A percentile compares a stretch with the other conserved stretches of the same genome.
Evolutionary conservation across 2,113 vertebrate species (phyloP).

Genomic region (Siniperca knerii): DNA sequence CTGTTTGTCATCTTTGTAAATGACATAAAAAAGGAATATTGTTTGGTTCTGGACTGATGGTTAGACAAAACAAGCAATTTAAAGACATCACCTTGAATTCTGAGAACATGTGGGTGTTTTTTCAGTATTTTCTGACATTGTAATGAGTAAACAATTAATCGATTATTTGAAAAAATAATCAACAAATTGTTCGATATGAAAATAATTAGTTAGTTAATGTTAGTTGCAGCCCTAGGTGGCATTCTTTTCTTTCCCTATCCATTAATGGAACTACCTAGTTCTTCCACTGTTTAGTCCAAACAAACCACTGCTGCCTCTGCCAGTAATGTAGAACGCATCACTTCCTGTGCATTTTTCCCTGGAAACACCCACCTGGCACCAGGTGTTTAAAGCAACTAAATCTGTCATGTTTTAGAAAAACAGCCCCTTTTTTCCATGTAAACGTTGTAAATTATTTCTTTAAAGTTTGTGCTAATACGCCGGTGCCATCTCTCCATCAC

Average conservation of each 20-base stretch:
- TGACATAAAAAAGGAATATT: background rate
- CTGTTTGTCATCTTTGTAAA: background rate
- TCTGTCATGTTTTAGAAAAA: slow-evolving; percentile 65
- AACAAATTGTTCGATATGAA: background rate
- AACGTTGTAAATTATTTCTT: slow-evolving; percentile 39
- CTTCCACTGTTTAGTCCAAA: slow-evolving; percentile 66
- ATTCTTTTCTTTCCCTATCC: slow-evolving; percentile 11
- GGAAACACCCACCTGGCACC: slow-evolving; percentile 55
- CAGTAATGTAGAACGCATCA: slow-evolving; percentile 55
- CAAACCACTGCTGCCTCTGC: slow-evolving; percentile 15
- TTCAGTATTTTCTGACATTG: background rate
- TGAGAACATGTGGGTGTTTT: background rate
- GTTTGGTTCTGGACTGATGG: background rate
- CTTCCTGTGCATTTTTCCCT: slow-evolving; percentile 55
- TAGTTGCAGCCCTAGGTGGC: slow-evolving; percentile 9
- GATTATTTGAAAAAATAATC: background rate
- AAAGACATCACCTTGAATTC: background rate
- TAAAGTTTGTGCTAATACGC: slow-evolving; percentile 23
- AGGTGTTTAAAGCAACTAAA: slow-evolving; percentile 66
- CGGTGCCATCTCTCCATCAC: slow-evolving; percentile 56
- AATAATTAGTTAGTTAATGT: background rate
- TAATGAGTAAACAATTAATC: background rate
- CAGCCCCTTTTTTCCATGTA: slow-evolving; percentile 59
- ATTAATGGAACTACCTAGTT: slow-evolving; percentile 27
- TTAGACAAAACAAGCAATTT: background rate